phyloP scores from a whole-genome alignment of 2,888 invertebrate genomes.

The Salticus scenicus region DNA sequence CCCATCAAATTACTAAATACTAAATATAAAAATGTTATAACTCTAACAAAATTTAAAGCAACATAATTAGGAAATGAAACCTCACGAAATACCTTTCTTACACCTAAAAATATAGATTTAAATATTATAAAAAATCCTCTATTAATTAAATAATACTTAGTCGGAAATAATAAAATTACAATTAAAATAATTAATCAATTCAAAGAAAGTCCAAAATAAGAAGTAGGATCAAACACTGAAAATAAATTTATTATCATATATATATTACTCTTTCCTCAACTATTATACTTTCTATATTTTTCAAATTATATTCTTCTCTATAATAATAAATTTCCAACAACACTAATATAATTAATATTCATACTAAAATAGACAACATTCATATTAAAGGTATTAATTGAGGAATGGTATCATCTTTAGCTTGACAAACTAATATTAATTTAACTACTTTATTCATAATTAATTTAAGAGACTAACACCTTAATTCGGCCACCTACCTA shows the following conservation, averaged over 20 bases:
- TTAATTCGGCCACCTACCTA: slow-evolving; percentile 83
- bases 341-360: slow-evolving; percentile 78
- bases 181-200: slow-evolving; percentile 81
- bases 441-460: slow-evolving; percentile 80
- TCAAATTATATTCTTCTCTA: slow-evolving; percentile 42
- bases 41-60: neutral
- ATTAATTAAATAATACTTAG: slow-evolving; percentile 79
- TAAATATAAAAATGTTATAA: slow-evolving; percentile 79
- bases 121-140: slow-evolving; percentile 77
- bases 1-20: slow-evolving; percentile 83
- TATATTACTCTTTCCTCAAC: slow-evolving; percentile 75
- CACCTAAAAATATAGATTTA: slow-evolving; percentile 78
- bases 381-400: slow-evolving; percentile 80
- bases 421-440: slow-evolving; percentile 82
- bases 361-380: slow-evolving; percentile 75
- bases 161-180: slow-evolving; percentile 79
- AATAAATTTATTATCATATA: slow-evolving; percentile 83
- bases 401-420: slow-evolving; percentile 81
- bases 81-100: slow-evolving; percentile 20
- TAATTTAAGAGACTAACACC: slow-evolving; percentile 85
- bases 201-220: slow-evolving; percentile 78
- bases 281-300: slow-evolving; percentile 70
- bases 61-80: neutral
- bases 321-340: slow-evolving; percentile 77
- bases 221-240: slow-evolving; percentile 82